phyloP scores from a whole-genome alignment of 2,113 vertebrate genomes.

The Fukomys damarensis region DNA sequence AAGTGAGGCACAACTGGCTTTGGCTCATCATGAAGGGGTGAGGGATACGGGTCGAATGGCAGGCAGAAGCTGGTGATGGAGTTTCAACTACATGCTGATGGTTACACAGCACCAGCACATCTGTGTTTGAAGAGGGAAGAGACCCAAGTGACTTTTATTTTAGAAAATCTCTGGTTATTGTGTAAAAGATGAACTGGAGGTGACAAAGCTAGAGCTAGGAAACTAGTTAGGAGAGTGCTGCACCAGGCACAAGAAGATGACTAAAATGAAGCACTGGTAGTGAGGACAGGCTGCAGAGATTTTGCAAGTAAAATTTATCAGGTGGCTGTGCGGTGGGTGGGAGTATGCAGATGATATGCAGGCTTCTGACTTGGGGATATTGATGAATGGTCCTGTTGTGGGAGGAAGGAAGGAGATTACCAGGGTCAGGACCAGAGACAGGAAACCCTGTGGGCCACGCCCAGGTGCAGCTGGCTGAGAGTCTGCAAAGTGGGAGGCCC shows the following conservation, averaged over 20 bases:
- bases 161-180: not conserved
- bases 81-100: not conserved
- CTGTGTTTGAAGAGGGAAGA: not conserved
- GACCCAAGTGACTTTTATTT: not conserved
- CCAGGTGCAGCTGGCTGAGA: not conserved
- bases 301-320: not conserved
- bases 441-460: not conserved
- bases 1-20: not conserved
- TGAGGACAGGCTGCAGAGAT: not conserved
- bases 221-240: not conserved
- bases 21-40: not conserved
- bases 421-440: not conserved
- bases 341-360: not conserved
- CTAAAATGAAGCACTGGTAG: too few relatives aligned
- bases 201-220: not conserved
- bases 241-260: not conserved
- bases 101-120: not conserved
- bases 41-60: not conserved
- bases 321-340: not conserved
- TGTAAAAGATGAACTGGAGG: not conserved
- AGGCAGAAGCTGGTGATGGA: not conserved
- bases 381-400: not conserved
- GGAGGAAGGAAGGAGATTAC: not conserved
- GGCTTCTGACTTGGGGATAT: not conserved
- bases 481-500: not conserved